These are phyloP conservation scores for Charina bottae DNA, from an alignment of 2,113 vertebrate species.

Conservation along the genomic window DNA sequence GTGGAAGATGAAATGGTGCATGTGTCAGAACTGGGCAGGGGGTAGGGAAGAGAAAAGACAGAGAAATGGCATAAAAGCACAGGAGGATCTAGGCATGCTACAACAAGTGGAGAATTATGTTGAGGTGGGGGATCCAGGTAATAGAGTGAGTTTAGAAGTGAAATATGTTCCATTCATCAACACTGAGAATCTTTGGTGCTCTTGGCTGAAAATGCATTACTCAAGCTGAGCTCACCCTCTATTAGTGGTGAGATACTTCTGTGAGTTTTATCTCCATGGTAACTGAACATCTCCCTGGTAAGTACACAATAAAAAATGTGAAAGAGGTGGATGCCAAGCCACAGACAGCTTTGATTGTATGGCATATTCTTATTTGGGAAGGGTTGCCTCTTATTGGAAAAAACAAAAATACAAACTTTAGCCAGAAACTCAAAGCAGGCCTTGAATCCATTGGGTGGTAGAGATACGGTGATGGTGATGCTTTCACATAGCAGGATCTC, in stretches of 20 bases:
- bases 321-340: background rate
- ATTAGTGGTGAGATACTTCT: background rate
- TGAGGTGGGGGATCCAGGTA: background rate
- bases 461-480: background rate
- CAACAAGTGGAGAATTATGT: background rate
- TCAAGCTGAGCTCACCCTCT: background rate
- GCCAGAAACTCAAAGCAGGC: background rate
- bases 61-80: background rate
- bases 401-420: background rate
- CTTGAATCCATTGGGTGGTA: background rate
- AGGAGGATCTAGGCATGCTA: background rate
- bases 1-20: background rate
- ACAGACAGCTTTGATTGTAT: background rate
- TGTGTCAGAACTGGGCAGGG: background rate
- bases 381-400: background rate
- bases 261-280: constrained; percentile 12
- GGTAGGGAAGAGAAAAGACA: background rate
- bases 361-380: background rate
- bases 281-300: constrained; percentile 16
- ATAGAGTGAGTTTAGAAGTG: background rate
- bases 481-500: background rate
- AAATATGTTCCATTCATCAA: background rate
- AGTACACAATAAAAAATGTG: background rate
- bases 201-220: background rate
- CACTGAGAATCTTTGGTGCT: background rate